These are phyloP conservation scores for Amniataba percoides DNA, from an alignment of 2,797 vertebrate species.

Conservation along the genomic window DNA sequence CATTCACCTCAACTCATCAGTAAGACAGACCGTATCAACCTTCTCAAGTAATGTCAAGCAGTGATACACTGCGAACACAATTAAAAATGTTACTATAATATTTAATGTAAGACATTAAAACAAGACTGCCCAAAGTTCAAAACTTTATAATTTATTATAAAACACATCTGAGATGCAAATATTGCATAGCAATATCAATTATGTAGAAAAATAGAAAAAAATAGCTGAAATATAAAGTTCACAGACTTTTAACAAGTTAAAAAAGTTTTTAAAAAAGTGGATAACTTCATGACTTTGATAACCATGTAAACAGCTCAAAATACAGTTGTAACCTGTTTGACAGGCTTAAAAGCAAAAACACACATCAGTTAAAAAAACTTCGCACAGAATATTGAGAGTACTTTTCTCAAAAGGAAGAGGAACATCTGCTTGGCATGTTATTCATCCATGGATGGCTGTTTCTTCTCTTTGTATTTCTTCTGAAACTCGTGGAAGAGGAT, in stretches of 20 bases:
- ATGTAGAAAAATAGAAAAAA: slow-evolving; percentile 15
- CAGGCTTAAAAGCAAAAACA: not conserved
- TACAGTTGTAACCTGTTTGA: not conserved
- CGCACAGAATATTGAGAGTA: not conserved
- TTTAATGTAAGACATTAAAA: not conserved
- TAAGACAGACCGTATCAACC: not conserved
- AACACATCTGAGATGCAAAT: not conserved
- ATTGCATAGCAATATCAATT: not conserved
- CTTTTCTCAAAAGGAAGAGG: not conserved
- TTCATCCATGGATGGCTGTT: slow-evolving; percentile 1
- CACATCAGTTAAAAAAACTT: not conserved
- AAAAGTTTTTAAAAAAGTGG: not conserved
- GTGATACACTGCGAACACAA: no score
- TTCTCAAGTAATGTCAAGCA: no score
- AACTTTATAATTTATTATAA: not conserved
- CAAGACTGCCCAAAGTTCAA: not conserved
- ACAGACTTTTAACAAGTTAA: not conserved
- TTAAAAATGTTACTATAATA: not conserved
- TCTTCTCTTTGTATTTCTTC: slow-evolving; percentile 70
- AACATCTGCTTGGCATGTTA: not conserved
- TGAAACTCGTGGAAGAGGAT: slow-evolving; percentile 71
- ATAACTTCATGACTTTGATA: not conserved
- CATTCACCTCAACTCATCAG: not conserved
- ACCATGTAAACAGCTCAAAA: not conserved
- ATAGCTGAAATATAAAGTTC: not conserved